phyloP scores from a whole-genome alignment of 92 coral and sea anemone genomes.

The Epizoanthus ramosus region DNA sequence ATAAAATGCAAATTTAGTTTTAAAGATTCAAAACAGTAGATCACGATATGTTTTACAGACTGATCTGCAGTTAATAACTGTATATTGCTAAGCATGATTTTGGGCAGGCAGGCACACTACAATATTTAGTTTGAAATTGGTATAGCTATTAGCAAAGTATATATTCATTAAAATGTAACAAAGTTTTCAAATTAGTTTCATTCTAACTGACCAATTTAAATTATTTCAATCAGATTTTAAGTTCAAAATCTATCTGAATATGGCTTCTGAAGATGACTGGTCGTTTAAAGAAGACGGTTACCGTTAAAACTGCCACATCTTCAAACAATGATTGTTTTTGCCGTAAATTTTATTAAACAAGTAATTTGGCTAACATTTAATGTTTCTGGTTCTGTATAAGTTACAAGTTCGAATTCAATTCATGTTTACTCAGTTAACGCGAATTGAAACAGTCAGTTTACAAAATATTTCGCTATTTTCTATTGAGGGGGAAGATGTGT shows the following conservation, averaged over 20 bases:
- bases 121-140: background rate
- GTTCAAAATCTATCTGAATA: background rate
- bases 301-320: background rate
- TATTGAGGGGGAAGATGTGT: background rate
- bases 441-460: background rate
- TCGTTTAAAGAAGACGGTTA: background rate
- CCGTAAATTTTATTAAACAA: background rate
- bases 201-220: background rate
- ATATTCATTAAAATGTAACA: background rate
- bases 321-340: slow-evolving; percentile 2
- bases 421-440: background rate
- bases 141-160: background rate
- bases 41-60: background rate
- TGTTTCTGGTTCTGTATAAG: background rate
- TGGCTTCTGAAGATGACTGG: background rate
- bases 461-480: background rate
- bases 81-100: background rate
- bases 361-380: background rate
- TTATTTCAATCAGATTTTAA: background rate
- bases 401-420: background rate
- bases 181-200: background rate
- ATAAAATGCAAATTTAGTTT: background rate
- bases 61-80: background rate
- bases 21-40: background rate
- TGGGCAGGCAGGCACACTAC: background rate